A percentile compares a stretch with the other conserved stretches of the same genome.
phyloP scores from a whole-genome alignment of 1,140 invertebrate species.

The Eubasilissa regina region DNA sequence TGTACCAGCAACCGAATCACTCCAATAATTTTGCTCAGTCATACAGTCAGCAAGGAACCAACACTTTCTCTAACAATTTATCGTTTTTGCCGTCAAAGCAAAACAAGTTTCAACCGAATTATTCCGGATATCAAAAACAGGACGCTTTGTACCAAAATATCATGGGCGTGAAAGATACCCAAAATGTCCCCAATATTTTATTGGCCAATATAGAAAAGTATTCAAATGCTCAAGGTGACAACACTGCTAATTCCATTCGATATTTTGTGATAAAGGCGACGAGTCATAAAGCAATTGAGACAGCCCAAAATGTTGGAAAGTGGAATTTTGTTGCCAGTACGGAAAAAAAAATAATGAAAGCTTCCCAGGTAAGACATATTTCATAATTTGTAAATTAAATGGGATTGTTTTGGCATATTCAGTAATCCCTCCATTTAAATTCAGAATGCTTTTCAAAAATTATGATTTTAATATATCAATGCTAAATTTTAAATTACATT shows the following conservation, averaged over 20 bases:
- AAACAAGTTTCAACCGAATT: constrained; percentile 14
- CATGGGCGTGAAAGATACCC: constrained; percentile 63
- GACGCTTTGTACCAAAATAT: constrained; percentile 23
- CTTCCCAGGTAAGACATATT: constrained; percentile 64
- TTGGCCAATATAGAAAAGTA: constrained; percentile 69
- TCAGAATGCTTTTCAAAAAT: no score
- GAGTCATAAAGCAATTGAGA: constrained; percentile 65
- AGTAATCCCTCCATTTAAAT: no score
- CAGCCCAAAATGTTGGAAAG: constrained; percentile 63
- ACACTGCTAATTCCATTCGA: no score
- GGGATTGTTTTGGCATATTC: no score
- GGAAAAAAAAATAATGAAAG: constrained; percentile 68
- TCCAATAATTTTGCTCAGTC: constrained; percentile 22
- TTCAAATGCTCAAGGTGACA: constrained; percentile 61
- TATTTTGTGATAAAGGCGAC: constrained; percentile 68
- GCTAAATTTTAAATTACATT: no score
- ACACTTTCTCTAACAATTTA: constrained; percentile 6
- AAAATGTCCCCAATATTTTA: constrained; percentile 64
- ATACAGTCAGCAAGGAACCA: neutral
- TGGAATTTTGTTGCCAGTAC: constrained; percentile 69
- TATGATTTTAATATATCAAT: no score
- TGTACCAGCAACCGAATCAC: constrained; percentile 43
- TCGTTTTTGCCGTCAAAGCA: constrained; percentile 2
- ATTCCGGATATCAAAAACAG: neutral
- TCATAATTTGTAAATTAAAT: no score